Evolutionary conservation across 2,888 invertebrate genomes (phyloP), one percentile per base, ranked within the genome.

Genomic region (Emmelina monodactyla): DNA sequence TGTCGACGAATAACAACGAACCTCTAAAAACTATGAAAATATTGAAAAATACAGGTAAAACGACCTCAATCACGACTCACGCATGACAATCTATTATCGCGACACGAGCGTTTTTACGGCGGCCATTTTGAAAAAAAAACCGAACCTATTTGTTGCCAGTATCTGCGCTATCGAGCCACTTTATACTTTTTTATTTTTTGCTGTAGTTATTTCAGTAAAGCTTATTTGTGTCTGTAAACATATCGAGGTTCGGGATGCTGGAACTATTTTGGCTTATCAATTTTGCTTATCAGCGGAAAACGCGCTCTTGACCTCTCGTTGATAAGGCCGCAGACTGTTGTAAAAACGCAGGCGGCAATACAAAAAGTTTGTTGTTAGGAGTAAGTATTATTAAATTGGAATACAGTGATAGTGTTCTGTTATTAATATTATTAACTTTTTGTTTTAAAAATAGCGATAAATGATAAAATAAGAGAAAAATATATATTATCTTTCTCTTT

Each of bases 231-330:
- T 47, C 47, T 54, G 53, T 57, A 57, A 63, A 67, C 62, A 66
- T 47, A 53, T 47, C 45, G 19, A n/a, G 43, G 36, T 44, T 42
- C 42, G 58, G 72, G 72, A 73, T 72, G 72, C 78, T 75, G 76
- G 44, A 55, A 25, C n/a, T 7, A 11, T 25, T 3, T 4, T 10
- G 25, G n/a, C n/a, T n/a, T n/a, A n/a, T 47, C 48, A 51, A 53
- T 58, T 59, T 55, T 38, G 56, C 55, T 49, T 46, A 45, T 43
- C 43, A 44, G 53, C 70, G 78, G 76, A 78, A 72, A 67, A 64
- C 66, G 62, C 62, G 76, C 68, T 78, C 76, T 76, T 78, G 76
- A 75, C 76, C 76, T 56, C 62, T n/a, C n/a, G n/a, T n/a, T n/a
- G n/a, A n/a, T n/a, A n/a, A n/a, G n/a, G n/a, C n/a, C n/a, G n/a